Percentiles rank a stretch among this genome's conserved stretches.
phyloP scores from a whole-genome alignment of 1,140 invertebrate genomes.

The Drosophila chauvacae region DNA sequence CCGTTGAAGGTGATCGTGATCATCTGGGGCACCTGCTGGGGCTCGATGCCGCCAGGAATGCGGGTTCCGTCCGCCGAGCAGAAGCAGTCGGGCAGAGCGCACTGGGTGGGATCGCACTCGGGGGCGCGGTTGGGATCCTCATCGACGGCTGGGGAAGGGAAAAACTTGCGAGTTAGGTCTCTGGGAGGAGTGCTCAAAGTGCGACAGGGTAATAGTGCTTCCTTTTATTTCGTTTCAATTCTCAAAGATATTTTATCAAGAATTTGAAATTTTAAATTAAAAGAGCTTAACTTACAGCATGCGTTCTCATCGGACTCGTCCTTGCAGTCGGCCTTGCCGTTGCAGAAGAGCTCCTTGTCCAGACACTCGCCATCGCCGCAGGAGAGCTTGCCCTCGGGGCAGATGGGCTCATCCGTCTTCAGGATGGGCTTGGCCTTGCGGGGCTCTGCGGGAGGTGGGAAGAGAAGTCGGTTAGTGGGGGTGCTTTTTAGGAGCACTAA shows the following conservation, averaged over 20 bases:
- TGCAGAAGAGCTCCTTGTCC: constrained; percentile 96
- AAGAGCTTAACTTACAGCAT: constrained; percentile 90
- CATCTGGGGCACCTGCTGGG: constrained; percentile 95
- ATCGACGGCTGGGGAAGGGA: constrained; percentile 89
- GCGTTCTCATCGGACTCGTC: constrained; percentile 98
- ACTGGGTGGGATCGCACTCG: constrained; percentile 95
- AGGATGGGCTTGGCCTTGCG: constrained; percentile 94
- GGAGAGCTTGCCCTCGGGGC: constrained; percentile 93
- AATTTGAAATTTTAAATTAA: no score
- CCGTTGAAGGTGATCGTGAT: constrained; percentile 97
- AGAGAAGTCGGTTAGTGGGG: neutral
- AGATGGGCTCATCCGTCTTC: constrained; percentile 96
- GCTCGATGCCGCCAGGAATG: constrained; percentile 93
- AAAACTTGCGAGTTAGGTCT: neutral
- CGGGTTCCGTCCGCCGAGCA: constrained; percentile 96
- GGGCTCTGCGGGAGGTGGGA: constrained; percentile 88
- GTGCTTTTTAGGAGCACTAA: neutral
- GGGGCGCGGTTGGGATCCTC: constrained; percentile 94
- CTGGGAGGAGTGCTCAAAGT: neutral
- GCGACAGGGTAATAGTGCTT: neutral
- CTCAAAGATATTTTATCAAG: neutral
- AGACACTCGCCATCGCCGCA: constrained; percentile 96
- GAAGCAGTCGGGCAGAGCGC: constrained; percentile 95
- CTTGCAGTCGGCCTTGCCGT: constrained; percentile 95
- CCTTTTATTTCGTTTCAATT: neutral